Evolutionary conservation across 2,797 vertebrate species (phyloP).

Genomic region (Distichodus sexfasciatus): DNA sequence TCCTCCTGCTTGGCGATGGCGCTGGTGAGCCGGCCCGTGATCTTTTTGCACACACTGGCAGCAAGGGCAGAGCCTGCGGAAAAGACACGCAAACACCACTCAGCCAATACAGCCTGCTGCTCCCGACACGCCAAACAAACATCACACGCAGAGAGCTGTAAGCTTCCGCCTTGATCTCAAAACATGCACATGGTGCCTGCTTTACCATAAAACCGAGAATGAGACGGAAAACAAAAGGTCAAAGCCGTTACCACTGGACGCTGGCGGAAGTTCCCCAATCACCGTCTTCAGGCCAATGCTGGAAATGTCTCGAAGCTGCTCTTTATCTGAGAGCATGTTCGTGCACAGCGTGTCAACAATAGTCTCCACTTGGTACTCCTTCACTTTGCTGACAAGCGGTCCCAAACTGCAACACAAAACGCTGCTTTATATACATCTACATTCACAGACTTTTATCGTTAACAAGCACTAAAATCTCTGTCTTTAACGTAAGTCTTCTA

Average conservation of each 20-base stretch:
- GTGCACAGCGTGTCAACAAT: slow-evolving; percentile 99
- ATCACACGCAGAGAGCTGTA: background rate
- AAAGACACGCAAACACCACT: slow-evolving; percentile 5
- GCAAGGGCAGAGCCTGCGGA: slow-evolving; percentile 89
- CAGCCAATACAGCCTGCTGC: background rate
- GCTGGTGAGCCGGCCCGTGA: slow-evolving; percentile 97
- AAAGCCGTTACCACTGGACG: slow-evolving; percentile 87
- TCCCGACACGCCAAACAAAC: background rate
- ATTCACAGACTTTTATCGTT: too few relatives aligned
- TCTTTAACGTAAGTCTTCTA: too few relatives aligned
- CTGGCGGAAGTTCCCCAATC: slow-evolving; percentile 95
- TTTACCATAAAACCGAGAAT: background rate
- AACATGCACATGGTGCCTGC: background rate
- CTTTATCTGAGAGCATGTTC: slow-evolving; percentile 99
- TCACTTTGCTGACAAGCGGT: slow-evolving; percentile 97
- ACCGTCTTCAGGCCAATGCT: slow-evolving; percentile 99
- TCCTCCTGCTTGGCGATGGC: slow-evolving; percentile 99
- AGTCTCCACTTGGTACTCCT: slow-evolving; percentile 99
- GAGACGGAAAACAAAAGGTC: background rate
- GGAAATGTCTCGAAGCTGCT: slow-evolving; percentile 96
- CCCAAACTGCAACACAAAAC: slow-evolving; percentile 80
- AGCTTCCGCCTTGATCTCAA: background rate
- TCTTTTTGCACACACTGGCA: slow-evolving; percentile 99
- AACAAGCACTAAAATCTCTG: too few relatives aligned
- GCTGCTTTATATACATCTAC: background rate